Percentiles rank a stretch among this genome's conserved stretches.
phyloP scores from a whole-genome alignment of 35 echinoderm and acorn worm genomes.

The Apostichopus parvimensis region DNA sequence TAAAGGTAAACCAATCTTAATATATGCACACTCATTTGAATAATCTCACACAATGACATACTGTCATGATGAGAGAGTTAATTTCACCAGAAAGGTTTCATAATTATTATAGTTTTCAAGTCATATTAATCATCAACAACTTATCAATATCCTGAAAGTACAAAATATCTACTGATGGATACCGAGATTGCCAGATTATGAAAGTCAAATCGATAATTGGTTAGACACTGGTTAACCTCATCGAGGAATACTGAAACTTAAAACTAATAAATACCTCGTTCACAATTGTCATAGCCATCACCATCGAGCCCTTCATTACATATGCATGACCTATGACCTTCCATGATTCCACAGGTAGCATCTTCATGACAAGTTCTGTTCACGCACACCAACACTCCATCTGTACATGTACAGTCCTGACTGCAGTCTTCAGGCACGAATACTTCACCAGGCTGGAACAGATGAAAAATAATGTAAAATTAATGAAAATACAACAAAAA shows the following conservation, averaged over 20 bases:
- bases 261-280: slow-evolving; percentile 31
- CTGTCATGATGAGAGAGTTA: too few species aligned
- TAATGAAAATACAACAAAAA: too few species aligned
- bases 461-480: too few species aligned
- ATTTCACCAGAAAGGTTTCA: too few species aligned
- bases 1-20: too few species aligned
- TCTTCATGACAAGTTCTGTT: slow-evolving; percentile 37
- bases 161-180: too few species aligned
- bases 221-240: neutral
- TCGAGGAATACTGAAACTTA: neutral
- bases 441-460: slow-evolving; percentile 21
- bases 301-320: slow-evolving; percentile 57
- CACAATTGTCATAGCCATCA: slow-evolving; percentile 58
- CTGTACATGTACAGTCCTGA: slow-evolving; percentile 58
- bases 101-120: too few species aligned
- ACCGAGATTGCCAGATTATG: too few species aligned
- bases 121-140: too few species aligned
- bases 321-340: slow-evolving; percentile 53
- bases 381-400: neutral
- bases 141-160: too few species aligned
- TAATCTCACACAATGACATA: too few species aligned
- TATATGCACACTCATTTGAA: too few species aligned
- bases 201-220: neutral
- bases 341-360: slow-evolving; percentile 29
- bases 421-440: slow-evolving; percentile 29